phyloP scores from a whole-genome alignment of 2,888 invertebrate genomes.

The Carpatolechia fugitivella region DNA sequence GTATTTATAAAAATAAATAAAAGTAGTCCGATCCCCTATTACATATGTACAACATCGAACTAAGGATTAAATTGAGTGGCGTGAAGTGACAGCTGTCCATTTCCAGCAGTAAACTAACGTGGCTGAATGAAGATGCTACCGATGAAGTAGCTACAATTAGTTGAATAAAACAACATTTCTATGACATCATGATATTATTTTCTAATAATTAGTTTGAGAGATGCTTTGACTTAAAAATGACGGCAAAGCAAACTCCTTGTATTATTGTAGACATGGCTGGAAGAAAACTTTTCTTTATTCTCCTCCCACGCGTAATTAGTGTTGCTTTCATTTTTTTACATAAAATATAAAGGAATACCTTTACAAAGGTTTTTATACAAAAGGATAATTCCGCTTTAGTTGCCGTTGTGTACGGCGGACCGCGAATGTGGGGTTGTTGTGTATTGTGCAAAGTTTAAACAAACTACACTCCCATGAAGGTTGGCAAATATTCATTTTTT shows the following conservation, averaged over 20 bases:
- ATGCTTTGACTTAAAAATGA: neutral
- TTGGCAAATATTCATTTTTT: no score
- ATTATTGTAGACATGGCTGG: conserved; percentile 11
- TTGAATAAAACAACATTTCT: no score
- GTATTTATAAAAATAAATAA: no score
- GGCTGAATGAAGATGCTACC: no score
- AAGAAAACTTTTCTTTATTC: conserved; percentile 11
- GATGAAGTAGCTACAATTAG: no score
- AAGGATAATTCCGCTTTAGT: conserved; percentile 48
- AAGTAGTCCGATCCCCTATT: no score
- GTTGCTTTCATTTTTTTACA: conserved; percentile 24
- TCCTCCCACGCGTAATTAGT: conserved; percentile 18
- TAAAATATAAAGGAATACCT: conserved; percentile 45
- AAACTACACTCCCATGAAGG: no score
- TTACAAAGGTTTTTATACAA: conserved; percentile 58
- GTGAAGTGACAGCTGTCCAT: no score
- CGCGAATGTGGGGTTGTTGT: neutral
- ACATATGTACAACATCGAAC: no score
- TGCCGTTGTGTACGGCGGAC: neutral
- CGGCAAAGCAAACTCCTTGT: conserved; percentile 1
- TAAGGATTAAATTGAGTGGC: no score
- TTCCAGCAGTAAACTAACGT: no score
- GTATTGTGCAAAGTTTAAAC: neutral
- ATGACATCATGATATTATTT: no score
- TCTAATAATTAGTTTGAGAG: neutral